Base-by-base conservation (phyloP, 2,888 invertebrate species). In the Morpho achilles region DNA sequence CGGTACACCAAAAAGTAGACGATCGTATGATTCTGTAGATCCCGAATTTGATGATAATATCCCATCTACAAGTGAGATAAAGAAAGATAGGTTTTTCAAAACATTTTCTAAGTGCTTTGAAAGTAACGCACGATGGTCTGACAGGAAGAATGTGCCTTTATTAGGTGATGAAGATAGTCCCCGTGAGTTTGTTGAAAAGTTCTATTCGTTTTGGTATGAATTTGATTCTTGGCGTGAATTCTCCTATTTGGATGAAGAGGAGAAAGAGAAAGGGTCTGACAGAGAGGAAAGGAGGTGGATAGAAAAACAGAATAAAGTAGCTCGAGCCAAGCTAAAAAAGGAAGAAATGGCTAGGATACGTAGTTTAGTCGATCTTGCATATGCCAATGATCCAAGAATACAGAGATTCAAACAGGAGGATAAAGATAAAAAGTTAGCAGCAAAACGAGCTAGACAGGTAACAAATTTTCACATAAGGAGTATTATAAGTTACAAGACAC, bases 141-240 rank as follows among this genome's bases (percentile, higher is more conserved):
- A 95, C 67, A 96, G 94, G 71, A 93, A 93, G 67, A 94, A 95
- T 64, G 97, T 98, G 45, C 99, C 99, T 55, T 85, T 93, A 61
- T 89, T 99, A 53, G 97, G 95, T 9, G 93, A 94, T 75, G 92
- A 93, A n/a, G 91, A 95, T 60, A 94, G 96, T 56, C 88, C 94
- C 1, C 92, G 97, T 56, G 95, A 95, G 66, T 94, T 96, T 73
- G 99, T 99, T 0, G 98, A 99, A 76, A 78, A 77, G 65, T 99
- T 99, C 87, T 99, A 99, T 80, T 94, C 96, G 10, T 99, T 99
- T 83, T 99, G 99, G 99, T 99, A 96, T 82, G 95, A 97, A 73
- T 99, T 99, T 86, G 98, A 98, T 68, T 99, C 99, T 0, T 99
- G 99, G 99, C 93, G 99, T 63, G 99, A 99, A 80, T 99, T 96